Conservation (phyloP, 2,888 invertebrate species). For the Temnothorax ravouxi region DNA sequence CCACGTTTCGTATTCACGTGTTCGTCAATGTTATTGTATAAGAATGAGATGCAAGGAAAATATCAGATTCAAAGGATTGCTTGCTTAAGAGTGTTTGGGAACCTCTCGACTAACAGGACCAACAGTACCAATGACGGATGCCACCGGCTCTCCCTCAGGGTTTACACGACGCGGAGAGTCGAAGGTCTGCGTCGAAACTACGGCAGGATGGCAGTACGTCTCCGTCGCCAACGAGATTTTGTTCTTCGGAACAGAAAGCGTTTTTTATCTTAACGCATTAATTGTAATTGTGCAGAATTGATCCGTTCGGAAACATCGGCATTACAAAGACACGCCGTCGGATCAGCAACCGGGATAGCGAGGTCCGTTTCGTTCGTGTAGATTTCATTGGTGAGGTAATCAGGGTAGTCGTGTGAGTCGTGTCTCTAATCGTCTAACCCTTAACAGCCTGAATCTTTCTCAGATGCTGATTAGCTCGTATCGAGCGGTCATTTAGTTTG, state of each 20-base stretch:
- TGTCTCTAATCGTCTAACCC: constrained; percentile 45
- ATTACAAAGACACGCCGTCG: constrained; percentile 36
- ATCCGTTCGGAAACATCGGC: constrained; percentile 43
- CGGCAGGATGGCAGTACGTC: background rate
- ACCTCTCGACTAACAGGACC: constrained; percentile 63
- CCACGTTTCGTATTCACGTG: background rate
- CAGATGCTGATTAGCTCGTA: constrained; percentile 4
- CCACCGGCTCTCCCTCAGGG: constrained; percentile 61
- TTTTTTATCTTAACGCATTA: constrained; percentile 42
- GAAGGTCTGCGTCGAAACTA: constrained; percentile 52
- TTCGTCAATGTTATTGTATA: background rate
- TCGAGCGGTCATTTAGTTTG: constrained; percentile 1
- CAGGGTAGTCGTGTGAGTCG: constrained; percentile 65
- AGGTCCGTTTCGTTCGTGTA: constrained; percentile 53
- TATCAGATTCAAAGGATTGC: background rate
- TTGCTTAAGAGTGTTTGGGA: constrained; percentile 9
- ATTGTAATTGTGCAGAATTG: constrained; percentile 35
- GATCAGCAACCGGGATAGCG: constrained; percentile 1
- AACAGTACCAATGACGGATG: constrained; percentile 54
- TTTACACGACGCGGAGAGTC: constrained; percentile 46
- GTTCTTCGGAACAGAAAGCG: constrained; percentile 47
- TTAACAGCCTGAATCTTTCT: constrained; percentile 25
- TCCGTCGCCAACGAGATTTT: constrained; percentile 27
- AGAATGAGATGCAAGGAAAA: background rate
- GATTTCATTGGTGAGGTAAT: constrained; percentile 63